These are phyloP conservation scores for Okapia johnstoni DNA, from an alignment of 2,113 vertebrate genomes.

Conservation along the genomic window DNA sequence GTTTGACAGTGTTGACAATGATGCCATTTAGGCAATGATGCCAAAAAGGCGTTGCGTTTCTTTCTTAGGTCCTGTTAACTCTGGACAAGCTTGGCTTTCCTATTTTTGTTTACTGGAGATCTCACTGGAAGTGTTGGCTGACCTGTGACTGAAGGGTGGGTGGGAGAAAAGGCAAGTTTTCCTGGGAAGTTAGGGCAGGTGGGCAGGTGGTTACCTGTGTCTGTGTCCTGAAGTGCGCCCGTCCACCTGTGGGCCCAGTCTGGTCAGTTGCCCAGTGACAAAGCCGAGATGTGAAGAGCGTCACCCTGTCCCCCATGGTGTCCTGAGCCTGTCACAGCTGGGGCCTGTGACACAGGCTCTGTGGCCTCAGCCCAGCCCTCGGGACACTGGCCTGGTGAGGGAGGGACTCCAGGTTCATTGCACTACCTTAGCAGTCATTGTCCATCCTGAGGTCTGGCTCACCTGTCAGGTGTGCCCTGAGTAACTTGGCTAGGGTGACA, in stretches of 20 bases:
- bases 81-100: neutral
- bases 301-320: neutral
- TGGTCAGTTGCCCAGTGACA: neutral
- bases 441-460: neutral
- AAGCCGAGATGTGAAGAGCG: neutral
- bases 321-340: neutral
- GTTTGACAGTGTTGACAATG: neutral
- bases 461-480: neutral
- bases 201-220: neutral
- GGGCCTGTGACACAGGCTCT: accelerated
- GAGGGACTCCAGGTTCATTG: accelerated
- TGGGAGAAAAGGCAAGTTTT: neutral
- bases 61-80: neutral
- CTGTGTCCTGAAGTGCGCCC: accelerated
- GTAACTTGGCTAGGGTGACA: neutral
- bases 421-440: accelerated
- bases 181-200: accelerated
- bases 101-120: neutral
- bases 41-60: neutral
- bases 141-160: neutral
- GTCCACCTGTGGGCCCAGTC: neutral
- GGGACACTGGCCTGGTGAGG: neutral
- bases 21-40: neutral
- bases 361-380: neutral
- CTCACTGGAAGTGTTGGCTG: neutral